Percentiles rank a stretch among this genome's conserved stretches.
These are phyloP conservation scores for Lepidurus couesii DNA, from an alignment of 1,140 invertebrate species.

Conservation along the genomic window DNA sequence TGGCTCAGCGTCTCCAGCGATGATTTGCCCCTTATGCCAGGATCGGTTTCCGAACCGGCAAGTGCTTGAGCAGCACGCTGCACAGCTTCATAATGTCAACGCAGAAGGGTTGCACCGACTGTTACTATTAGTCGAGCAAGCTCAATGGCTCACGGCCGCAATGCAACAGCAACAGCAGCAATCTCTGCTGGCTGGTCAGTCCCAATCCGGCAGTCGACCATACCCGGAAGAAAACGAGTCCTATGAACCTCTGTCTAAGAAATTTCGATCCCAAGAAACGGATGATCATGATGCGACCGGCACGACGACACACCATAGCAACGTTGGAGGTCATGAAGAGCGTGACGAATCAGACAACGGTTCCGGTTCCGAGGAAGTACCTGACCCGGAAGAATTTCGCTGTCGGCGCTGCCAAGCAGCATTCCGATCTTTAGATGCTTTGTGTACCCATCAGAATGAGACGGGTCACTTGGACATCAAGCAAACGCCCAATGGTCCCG, in stretches of 20 bases:
- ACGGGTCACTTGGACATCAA: conserved; percentile 75
- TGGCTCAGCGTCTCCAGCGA: conserved; percentile 38
- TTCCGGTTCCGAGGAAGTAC: conserved; percentile 45
- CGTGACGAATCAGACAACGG: conserved; percentile 49
- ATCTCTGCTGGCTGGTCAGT: conserved; percentile 43
- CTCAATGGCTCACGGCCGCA: conserved; percentile 69
- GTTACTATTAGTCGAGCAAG: conserved; percentile 79
- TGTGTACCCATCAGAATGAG: conserved; percentile 79
- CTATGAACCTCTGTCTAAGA: conserved; percentile 10
- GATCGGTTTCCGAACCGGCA: conserved; percentile 72
- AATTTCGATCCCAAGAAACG: background rate
- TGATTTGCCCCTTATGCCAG: conserved; percentile 83
- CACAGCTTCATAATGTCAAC: conserved; percentile 89
- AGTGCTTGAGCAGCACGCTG: conserved; percentile 78
- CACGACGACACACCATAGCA: conserved; percentile 31
- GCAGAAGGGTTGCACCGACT: conserved; percentile 85
- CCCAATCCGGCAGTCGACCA: background rate
- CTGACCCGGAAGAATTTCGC: conserved; percentile 55
- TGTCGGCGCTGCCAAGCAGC: conserved; percentile 65
- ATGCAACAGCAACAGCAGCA: conserved; percentile 35
- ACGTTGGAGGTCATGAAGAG: conserved; percentile 41
- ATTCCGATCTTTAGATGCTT: conserved; percentile 67
- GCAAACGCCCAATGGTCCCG: conserved; percentile 70
- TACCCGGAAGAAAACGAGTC: background rate
- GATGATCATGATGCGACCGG: conserved; percentile 48